A percentile compares a stretch with the other conserved stretches of the same genome.
phyloP scores from a whole-genome alignment of 2,888 invertebrate species.

The Ormyrus nitidulus region DNA sequence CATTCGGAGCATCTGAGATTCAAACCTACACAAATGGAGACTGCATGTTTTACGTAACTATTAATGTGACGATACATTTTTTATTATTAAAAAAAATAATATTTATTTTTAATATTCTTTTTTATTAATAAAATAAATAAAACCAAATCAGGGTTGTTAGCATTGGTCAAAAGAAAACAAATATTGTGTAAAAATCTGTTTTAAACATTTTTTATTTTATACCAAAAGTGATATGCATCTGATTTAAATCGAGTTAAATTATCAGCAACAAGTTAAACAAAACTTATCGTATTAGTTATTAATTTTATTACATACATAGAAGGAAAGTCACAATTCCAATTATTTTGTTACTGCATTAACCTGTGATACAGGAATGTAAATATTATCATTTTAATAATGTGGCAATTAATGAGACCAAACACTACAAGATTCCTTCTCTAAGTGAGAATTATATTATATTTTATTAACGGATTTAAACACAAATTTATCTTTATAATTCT shows the following conservation, averaged over 20 bases:
- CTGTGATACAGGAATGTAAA: slow-evolving; percentile 65
- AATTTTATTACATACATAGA: slow-evolving; percentile 34
- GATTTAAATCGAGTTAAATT: slow-evolving; percentile 38
- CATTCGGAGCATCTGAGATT: slow-evolving; percentile 44
- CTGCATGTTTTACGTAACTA: slow-evolving; percentile 48
- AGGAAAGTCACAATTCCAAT: slow-evolving; percentile 43
- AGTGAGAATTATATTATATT: slow-evolving; percentile 59
- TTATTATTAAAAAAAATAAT: slow-evolving; percentile 38
- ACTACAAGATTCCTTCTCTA: slow-evolving; percentile 54
- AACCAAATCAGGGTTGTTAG: slow-evolving; percentile 27
- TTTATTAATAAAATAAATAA: not conserved
- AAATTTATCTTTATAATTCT: slow-evolving; percentile 44
- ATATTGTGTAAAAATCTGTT: slow-evolving; percentile 19
- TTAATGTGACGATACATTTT: slow-evolving; percentile 44
- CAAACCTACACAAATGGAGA: slow-evolving; percentile 42
- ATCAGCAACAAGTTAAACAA: slow-evolving; percentile 30
- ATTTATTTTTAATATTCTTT: not conserved
- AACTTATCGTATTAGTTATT: not conserved
- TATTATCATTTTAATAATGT: slow-evolving; percentile 62
- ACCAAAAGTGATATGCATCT: slow-evolving; percentile 47
- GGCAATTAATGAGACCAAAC: slow-evolving; percentile 58
- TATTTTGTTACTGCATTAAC: slow-evolving; percentile 60
- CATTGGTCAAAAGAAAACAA: slow-evolving; percentile 17
- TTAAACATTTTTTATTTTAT: slow-evolving; percentile 4
- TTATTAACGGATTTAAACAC: slow-evolving; percentile 43